phyloP scores from a whole-genome alignment of 2,113 vertebrate species.

The Malurus elegans region DNA sequence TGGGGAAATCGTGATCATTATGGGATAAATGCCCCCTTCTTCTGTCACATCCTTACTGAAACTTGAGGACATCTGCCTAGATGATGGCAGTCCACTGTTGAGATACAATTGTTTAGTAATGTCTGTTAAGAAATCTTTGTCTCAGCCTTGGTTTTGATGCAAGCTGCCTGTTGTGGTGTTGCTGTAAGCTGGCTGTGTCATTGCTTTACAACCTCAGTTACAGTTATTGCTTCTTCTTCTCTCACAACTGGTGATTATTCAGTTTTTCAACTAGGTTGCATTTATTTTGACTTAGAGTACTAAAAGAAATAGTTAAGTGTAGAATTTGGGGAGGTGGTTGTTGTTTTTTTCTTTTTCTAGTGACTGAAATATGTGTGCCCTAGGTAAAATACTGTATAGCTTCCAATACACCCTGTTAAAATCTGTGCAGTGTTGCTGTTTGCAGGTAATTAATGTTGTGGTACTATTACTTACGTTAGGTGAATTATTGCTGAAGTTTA shows the following conservation, averaged over 20 bases:
- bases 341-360: neutral
- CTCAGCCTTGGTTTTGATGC: neutral
- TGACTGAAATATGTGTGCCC: neutral
- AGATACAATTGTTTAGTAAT: neutral
- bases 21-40: neutral
- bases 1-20: neutral
- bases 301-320: neutral
- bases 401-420: neutral
- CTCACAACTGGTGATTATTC: neutral
- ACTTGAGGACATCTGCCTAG: neutral
- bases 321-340: neutral
- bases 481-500: neutral
- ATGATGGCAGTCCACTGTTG: neutral
- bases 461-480: neutral
- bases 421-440: neutral
- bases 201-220: neutral
- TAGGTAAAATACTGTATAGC: neutral
- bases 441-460: neutral
- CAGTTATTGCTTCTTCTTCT: neutral
- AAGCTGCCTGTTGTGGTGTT: neutral
- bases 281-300: neutral
- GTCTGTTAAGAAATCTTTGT: neutral
- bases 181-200: neutral
- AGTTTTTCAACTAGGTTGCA: neutral
- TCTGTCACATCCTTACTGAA: neutral